phyloP scores from a whole-genome alignment of 2,113 vertebrate species.

The Erinaceus europaeus region DNA sequence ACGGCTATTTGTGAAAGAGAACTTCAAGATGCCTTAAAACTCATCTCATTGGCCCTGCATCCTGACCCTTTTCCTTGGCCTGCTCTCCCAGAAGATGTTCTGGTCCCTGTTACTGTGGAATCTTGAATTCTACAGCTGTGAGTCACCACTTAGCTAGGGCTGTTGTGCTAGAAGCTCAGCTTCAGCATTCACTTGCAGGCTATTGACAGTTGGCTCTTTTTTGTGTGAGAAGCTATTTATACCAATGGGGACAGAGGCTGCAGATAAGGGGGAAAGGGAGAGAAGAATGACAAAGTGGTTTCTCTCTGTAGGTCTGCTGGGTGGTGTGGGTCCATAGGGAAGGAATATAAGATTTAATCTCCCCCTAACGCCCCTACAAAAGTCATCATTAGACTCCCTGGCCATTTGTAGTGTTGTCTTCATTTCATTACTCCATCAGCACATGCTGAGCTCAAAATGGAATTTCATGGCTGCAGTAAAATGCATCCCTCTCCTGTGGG shows the following conservation, averaged over 20 bases:
- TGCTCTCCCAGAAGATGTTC: background rate
- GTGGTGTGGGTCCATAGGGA: background rate
- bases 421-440: background rate
- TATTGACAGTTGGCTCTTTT: conserved; percentile 5
- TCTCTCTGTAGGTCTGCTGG: background rate
- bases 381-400: conserved; percentile 32
- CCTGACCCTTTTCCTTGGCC: background rate
- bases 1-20: background rate
- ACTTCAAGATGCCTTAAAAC: background rate
- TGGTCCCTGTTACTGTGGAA: background rate
- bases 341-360: background rate
- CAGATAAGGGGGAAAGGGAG: background rate
- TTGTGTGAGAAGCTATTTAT: conserved; percentile 23
- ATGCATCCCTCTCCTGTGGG: background rate
- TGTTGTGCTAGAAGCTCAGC: background rate
- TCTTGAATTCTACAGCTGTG: background rate
- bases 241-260: background rate
- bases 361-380: conserved; percentile 9
- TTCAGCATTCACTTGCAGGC: background rate
- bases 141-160: background rate
- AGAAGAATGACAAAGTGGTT: background rate
- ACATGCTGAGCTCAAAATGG: conserved; percentile 51
- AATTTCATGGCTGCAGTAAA: background rate
- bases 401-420: background rate
- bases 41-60: background rate